Conservation (phyloP, 2,888 invertebrate genomes). For the Thymelicus acteon region DNA sequence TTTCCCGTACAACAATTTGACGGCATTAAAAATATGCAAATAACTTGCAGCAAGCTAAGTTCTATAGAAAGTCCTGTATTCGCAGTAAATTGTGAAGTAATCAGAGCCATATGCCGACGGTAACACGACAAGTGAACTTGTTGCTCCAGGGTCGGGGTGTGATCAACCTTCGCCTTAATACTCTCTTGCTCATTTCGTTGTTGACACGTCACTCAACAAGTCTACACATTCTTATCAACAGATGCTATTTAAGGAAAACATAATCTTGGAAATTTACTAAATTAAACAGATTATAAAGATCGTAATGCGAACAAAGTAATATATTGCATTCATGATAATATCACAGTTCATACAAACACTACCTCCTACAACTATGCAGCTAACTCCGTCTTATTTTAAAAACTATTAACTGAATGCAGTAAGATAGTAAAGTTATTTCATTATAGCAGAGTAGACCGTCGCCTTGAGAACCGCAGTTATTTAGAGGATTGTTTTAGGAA, state of each 20-base stretch:
- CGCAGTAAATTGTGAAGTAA: slow-evolving; percentile 14
- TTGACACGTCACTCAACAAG: neutral
- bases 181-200: slow-evolving; percentile 12
- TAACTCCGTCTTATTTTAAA: neutral
- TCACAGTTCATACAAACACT: neutral
- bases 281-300: too few relatives aligned
- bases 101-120: slow-evolving; percentile 28
- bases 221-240: neutral
- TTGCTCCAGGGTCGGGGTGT: slow-evolving; percentile 20
- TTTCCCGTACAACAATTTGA: too few relatives aligned
- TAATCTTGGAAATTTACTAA: too few relatives aligned
- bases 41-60: too few relatives aligned
- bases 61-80: neutral
- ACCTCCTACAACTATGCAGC: neutral
- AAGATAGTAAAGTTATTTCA: neutral
- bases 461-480: slow-evolving; percentile 28
- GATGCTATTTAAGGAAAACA: neutral
- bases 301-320: neutral
- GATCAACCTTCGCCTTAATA: slow-evolving; percentile 29
- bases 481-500: neutral
- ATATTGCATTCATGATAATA: neutral
- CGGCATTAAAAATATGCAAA: too few relatives aligned
- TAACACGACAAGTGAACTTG: slow-evolving; percentile 13
- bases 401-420: neutral
- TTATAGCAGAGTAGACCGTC: slow-evolving; percentile 11